Evolutionary conservation across 2,888 invertebrate genomes (phyloP).

Genomic region (Lasioglossum pauxillum): DNA sequence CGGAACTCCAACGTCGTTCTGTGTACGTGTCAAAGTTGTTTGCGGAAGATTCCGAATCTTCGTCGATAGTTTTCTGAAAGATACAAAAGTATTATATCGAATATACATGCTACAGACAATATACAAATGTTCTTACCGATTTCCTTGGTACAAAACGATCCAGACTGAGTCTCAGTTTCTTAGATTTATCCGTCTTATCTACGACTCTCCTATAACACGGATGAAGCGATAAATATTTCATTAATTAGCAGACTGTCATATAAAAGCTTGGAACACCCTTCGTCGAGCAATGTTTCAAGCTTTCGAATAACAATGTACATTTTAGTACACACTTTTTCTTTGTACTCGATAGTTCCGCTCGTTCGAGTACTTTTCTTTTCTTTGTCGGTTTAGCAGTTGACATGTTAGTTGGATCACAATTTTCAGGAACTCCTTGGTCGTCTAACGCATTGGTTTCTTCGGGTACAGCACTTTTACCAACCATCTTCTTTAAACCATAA

Average conservation of each 20-base stretch:
- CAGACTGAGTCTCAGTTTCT: slow-evolving; percentile 80
- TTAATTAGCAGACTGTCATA: background rate
- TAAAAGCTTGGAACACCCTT: background rate
- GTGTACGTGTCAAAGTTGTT: slow-evolving; percentile 76
- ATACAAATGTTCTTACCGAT: slow-evolving; percentile 61
- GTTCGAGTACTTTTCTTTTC: slow-evolving; percentile 88
- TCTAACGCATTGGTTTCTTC: slow-evolving; percentile 78
- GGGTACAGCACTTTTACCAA: slow-evolving; percentile 87
- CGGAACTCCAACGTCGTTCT: slow-evolving; percentile 86
- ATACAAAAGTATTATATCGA: slow-evolving; percentile 14
- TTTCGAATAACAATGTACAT: background rate
- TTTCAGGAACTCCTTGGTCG: slow-evolving; percentile 61
- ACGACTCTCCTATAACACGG: slow-evolving; percentile 67
- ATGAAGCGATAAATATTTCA: background rate
- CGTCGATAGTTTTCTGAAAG: slow-evolving; percentile 73
- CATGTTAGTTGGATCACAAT: slow-evolving; percentile 83
- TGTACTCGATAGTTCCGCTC: slow-evolving; percentile 86
- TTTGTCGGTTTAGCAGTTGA: slow-evolving; percentile 88
- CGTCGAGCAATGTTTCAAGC: background rate
- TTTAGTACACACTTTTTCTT: slow-evolving; percentile 88
- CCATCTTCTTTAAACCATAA: slow-evolving; percentile 91
- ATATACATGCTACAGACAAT: slow-evolving; percentile 5
- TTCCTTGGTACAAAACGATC: slow-evolving; percentile 80
- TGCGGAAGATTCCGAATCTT: slow-evolving; percentile 67
- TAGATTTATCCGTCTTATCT: slow-evolving; percentile 79